phyloP scores from a whole-genome alignment of 2,113 vertebrate species.

The Antechinus flavipes region DNA sequence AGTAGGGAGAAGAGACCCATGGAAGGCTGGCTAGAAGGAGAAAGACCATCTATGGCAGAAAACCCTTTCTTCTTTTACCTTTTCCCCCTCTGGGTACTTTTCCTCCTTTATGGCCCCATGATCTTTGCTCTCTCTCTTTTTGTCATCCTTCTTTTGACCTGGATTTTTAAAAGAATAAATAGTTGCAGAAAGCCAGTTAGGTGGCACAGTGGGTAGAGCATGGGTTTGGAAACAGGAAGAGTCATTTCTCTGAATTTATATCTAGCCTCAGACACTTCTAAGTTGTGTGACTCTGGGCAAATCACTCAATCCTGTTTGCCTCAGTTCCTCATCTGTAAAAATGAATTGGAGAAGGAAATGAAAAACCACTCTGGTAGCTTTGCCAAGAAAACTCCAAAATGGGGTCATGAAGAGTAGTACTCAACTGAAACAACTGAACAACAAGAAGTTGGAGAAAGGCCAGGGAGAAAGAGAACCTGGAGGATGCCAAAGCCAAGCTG shows the following conservation, averaged over 20 bases:
- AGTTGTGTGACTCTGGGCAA: not conserved
- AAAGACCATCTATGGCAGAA: not conserved
- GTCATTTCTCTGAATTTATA: not conserved
- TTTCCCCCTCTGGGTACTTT: not conserved
- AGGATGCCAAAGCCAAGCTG: not conserved
- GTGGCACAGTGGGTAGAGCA: not conserved
- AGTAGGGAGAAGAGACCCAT: not conserved
- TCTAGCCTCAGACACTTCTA: not conserved
- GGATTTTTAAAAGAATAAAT: not conserved
- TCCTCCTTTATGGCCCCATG: not conserved
- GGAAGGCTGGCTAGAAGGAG: accelerated
- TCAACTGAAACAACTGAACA: not conserved
- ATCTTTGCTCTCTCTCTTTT: too few species aligned
- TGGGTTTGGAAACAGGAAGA: not conserved
- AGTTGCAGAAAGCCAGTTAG: not conserved
- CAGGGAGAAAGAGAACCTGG: not conserved
- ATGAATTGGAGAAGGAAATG: not conserved
- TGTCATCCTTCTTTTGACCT: not conserved
- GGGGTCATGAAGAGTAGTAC: not conserved
- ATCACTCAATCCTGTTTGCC: not conserved
- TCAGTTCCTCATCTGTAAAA: not conserved
- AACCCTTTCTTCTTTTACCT: not conserved
- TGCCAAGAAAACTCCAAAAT: not conserved
- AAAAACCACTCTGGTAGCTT: not conserved
- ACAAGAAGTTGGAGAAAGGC: not conserved